Percentiles rank a stretch among this genome's conserved stretches.
Evolutionary conservation across 2,797 vertebrate species (phyloP).

Genomic region (Sylvilagus floridanus): DNA sequence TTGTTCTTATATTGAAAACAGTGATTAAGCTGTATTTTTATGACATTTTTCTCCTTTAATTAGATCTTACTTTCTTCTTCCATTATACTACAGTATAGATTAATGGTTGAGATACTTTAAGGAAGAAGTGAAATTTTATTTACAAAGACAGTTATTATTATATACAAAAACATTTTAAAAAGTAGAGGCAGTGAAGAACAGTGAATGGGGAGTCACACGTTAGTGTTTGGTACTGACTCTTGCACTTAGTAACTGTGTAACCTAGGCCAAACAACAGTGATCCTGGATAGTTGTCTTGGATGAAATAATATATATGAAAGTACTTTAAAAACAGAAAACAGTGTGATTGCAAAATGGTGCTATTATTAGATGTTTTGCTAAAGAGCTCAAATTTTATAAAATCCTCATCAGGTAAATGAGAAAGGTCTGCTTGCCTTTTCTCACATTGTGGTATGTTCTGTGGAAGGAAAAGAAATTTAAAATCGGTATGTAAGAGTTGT

Average conservation of each 20-base stretch:
- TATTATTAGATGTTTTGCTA: constrained; percentile 41
- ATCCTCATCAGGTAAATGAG: background rate
- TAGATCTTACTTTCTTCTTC: constrained; percentile 27
- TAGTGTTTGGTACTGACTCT: background rate
- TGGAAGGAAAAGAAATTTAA: background rate
- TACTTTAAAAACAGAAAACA: constrained; percentile 51
- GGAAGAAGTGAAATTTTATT: constrained; percentile 45
- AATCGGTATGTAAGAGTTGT: constrained; percentile 20
- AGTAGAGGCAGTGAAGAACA: background rate
- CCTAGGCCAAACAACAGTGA: background rate
- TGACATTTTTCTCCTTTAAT: constrained; percentile 8
- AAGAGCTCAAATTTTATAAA: constrained; percentile 27
- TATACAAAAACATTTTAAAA: constrained; percentile 4
- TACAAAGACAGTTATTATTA: constrained; percentile 15
- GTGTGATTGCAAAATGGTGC: background rate
- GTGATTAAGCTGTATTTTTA: constrained; percentile 58
- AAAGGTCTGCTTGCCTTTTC: background rate
- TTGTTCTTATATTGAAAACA: constrained; percentile 52
- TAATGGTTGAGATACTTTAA: constrained; percentile 45
- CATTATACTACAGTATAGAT: constrained; percentile 23
- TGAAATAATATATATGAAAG: background rate
- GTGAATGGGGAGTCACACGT: background rate
- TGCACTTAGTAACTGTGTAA: background rate
- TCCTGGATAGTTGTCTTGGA: constrained; percentile 36
- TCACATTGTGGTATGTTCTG: constrained; percentile 16